Percentiles rank a stretch among this genome's conserved stretches.
phyloP scores from a whole-genome alignment of 1,140 invertebrate genomes.

The Sipha flava region DNA sequence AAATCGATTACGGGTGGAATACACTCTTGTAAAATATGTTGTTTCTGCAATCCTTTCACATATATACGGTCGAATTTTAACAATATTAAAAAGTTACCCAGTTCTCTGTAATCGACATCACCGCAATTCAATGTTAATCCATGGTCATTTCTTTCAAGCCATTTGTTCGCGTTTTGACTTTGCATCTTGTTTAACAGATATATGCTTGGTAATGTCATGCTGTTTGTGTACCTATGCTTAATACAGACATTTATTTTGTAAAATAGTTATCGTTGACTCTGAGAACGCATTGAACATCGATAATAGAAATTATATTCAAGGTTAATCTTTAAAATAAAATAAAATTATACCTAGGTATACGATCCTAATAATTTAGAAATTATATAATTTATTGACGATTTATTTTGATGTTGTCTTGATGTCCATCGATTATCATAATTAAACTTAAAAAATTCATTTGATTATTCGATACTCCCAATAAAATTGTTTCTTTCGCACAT shows the following conservation, averaged over 20 bases:
- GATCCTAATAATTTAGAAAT: not conserved
- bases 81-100: no score
- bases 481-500: not conserved
- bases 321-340: not conserved
- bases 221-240: not conserved
- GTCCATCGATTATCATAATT: not conserved
- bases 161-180: not conserved
- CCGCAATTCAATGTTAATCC: not conserved
- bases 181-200: not conserved
- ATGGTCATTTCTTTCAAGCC: not conserved
- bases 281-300: not conserved
- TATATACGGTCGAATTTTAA: no score
- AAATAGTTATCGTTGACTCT: not conserved
- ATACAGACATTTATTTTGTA: not conserved
- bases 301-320: not conserved
- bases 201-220: not conserved
- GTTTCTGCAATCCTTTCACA: no score
- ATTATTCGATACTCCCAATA: not conserved
- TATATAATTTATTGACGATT: not conserved
- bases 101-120: not conserved
- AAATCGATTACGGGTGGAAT: no score
- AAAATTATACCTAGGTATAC: not conserved
- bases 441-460: not conserved
- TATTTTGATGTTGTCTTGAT: not conserved
- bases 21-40: no score